Base-by-base conservation (phyloP, 2,113 vertebrate species). In the Speoplatyrhinus poulsoni region DNA sequence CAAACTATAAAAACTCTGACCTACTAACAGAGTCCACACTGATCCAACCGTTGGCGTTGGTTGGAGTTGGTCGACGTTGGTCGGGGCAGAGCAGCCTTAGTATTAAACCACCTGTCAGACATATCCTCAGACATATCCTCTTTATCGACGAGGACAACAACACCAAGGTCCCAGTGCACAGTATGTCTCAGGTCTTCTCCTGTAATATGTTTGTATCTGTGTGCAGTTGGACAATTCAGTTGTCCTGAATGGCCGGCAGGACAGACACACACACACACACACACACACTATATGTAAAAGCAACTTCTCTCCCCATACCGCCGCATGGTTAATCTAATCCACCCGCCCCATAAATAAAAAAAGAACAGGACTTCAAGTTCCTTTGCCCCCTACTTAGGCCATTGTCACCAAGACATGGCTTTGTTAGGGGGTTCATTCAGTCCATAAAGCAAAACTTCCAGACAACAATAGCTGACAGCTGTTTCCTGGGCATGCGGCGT, bases 401-500 rank as follows among this genome's bases (percentile, higher is more conserved):
- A 82, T 83, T 87, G 80, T 88, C 76, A 66, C 72, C 72, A 12
- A 13, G 77, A 79, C 79, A 55, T 75, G 72, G 82, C 79, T 88
- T 86, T 87, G 83, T 89, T 72, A 70, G 69, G 67, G 84, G 75
- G 71, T 83, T 83, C 69, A 75, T 81, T 77, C 73, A 75, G 82
- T 85, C 78, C 74, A 81, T 89, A 86, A 91, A 91, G 61, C 73
- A 77, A 80, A 85, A 83, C 76, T 26, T 81, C 69, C 72, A 87
- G 86, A 88, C 75, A 77, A 87, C 81, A 89, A 87, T 81, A 58
- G 74, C 36, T 26, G 70, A 62, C 81, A 84, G 84, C 82, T 88
- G 84, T 85, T 86, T 91, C 87, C 82, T 88, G 64, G 80, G 70
- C 77, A 81, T 15, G 50, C 70, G 61, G 72, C 58, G 67, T 62